Evolutionary conservation across 92 coral and sea anemone genomes (phyloP), one percentile per base, ranked within the genome.

Genomic region (Paramuricea clavata): DNA sequence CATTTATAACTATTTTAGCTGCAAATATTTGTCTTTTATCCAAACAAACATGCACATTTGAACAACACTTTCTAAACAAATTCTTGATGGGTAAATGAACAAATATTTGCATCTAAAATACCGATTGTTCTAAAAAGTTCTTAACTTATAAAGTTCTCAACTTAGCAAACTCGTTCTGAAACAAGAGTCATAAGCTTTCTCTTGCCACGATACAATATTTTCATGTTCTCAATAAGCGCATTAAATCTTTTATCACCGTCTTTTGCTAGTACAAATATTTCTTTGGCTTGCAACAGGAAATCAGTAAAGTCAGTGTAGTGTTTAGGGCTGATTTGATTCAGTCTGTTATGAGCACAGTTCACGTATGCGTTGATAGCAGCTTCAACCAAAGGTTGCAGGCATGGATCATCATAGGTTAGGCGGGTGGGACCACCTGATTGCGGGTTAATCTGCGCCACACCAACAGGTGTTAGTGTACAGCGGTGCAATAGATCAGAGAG

Each of bases 301-400:
- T 92, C 93, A 62, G 93, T 90, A 65, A 96, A 96, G 88, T 96
- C 99, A 69, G 83, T 41, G 83, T 96, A 96, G 68, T 96, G 99
- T 71, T 93, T 88, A 0, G 99, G 99, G 35, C 99, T 96, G 76
- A 96, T 96, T 76, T 96, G 99, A 60, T 93, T 96, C 64, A 96
- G 87, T 49, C 98, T 87, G 76, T 93, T 92, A 83, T 96, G 98
- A 4, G 93, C 94, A 21, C 98, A 94, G 93, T 92, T 96, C 89
- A 96, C 99, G 84, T 96, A 96, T 2, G 98, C 99, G 69, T 89
- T 93, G 78, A 96, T 96, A 12, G 99, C 93, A 9, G 97, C 98
- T 88, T 96, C 99, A 73, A 96, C 67, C 6, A 96, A 94, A 43
- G 93, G 99, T 41, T 89, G 86, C 59, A 96, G 87, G 23, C 98